Percentiles rank a stretch among this genome's conserved stretches.
These are phyloP conservation scores for Agrotis puta DNA, from an alignment of 2,888 invertebrate genomes.

Conservation along the genomic window DNA sequence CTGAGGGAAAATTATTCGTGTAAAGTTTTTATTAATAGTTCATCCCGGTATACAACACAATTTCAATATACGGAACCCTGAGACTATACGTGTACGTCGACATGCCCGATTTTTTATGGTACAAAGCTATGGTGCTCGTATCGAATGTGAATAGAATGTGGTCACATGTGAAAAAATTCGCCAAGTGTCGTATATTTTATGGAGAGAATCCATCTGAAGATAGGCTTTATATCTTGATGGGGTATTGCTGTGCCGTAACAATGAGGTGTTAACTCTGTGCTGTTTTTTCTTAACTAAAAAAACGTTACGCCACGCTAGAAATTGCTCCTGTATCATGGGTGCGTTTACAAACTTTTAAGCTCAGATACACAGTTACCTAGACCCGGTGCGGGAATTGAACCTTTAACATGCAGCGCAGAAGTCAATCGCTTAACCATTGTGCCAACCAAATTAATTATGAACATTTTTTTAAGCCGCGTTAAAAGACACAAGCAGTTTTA, in stretches of 20 bases:
- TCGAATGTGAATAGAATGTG: constrained; percentile 49
- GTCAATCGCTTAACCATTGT: too few relatives aligned
- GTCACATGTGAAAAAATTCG: constrained; percentile 64
- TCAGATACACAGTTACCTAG: too few relatives aligned
- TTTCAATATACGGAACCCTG: constrained; percentile 12
- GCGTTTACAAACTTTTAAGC: too few relatives aligned
- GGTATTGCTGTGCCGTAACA: constrained; percentile 37
- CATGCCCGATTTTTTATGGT: constrained; percentile 50
- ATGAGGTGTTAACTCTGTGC: constrained; percentile 35
- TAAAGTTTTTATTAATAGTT: not conserved
- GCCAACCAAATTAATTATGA: too few relatives aligned
- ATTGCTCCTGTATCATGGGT: too few relatives aligned
- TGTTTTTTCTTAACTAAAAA: not conserved
- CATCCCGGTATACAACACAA: not conserved
- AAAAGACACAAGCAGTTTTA: too few relatives aligned
- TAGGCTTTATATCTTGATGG: constrained; percentile 56
- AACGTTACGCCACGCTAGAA: too few relatives aligned
- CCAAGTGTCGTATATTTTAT: constrained; percentile 58
- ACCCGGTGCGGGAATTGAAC: too few relatives aligned
- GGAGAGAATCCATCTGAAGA: constrained; percentile 50
- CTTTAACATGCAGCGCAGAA: too few relatives aligned
- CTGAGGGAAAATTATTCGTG: not conserved
- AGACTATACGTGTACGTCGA: not conserved
- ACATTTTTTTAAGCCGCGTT: too few relatives aligned
- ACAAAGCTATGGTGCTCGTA: constrained; percentile 31